Base-by-base conservation (phyloP, 2,888 invertebrate genomes). In the Nycteola revayana region DNA sequence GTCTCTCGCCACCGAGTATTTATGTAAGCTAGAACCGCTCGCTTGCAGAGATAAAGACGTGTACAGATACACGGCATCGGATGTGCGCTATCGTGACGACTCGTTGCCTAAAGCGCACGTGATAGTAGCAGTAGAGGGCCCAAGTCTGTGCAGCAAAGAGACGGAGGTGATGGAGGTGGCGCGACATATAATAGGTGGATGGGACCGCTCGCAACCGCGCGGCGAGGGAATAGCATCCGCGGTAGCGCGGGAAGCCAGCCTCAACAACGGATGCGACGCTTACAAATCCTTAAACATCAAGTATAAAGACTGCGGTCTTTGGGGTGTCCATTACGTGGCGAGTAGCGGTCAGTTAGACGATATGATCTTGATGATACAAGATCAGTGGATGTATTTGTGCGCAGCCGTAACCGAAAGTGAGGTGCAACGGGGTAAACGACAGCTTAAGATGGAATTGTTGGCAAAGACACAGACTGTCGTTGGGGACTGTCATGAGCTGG, bases 281-380 rank as follows among this genome's bases (percentile, higher is more conserved):
- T 98, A 95, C 88, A 96, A 97, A 80, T 93, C 96, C 9, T 98
- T 99, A 83, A 97, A 98, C 78, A 97, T 98, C 1, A 95, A 95
- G 75, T 99, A 99, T 86, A 97, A 96, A 71, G 99, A 99, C 70
- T 98, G 98, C 7, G 98, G 98, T 7, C 90, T 99, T 1, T 98
- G 98, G 96, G 98, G 98, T 7, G 91, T 95, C 20, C 96, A 97
- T 70, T 96, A 94, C 55, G 93, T 96, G 0, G 1, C 92, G 92
- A 32, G 93, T 93, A 44, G 91, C 92, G 3, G 94, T 61, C 88
- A 91, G 44, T 85, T 91, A 40, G 93, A 93, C 57, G 90, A 93
- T 47, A 93, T 95, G 93, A 66, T 94, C 21, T 91, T 77, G 66
- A 90, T 93, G 45, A 83, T 96, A 10, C 95, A 95, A 74, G 79